Evolutionary conservation across 2,888 invertebrate genomes (phyloP), one percentile per base, ranked within the genome.

Genomic region (Mycogona germanica): DNA sequence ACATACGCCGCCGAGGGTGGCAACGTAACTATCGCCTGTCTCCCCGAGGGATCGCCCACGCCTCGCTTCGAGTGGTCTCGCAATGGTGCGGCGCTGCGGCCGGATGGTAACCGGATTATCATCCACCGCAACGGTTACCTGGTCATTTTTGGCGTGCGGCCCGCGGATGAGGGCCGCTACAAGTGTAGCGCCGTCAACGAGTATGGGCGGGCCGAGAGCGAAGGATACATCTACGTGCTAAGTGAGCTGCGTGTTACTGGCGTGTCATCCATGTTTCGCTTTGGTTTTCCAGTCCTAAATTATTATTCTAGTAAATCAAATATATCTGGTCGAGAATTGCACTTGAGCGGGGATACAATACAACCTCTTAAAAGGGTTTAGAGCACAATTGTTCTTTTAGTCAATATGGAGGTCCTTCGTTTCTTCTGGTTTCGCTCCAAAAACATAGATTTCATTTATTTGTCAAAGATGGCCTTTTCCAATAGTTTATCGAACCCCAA

Each of bases 11-110:
- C 88, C 1, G 85, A 89, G 68, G 83, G 84, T 60, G 88, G 91
- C 14, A 93, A 92, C 68, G 84, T 87, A 0, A 92, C 93, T 0
- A 82, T 96, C 51, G 77, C 79, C 52, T 96, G 95, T 67, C 82
- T 85, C 66, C 95, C 95, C 0, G 95, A 96, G 72, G 93, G 93
- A 14, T 92, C 95, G 0, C 95, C 96, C 0, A 78, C 78, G 62
- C 91, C 93, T 0, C 79, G 81, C 60, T 88, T 88, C 65, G 78
- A 80, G 35, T 96, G 95, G 95, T 86, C 84, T 63, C 88, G 89
- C 66, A 85, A 92, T 70, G 84, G 83, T 5, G 80, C 82, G 63
- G 75, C 83, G 2, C 77, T 85, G 53, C 76, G 65, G 62, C 55
- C 62, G 37, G 57, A 57, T 26, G 87, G 87, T 25, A 88, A 91